A percentile compares a stretch with the other conserved stretches of the same genome.
Conservation (phyloP, 2,113 vertebrate genomes). For the Neolamprologus ventralis region DNA sequence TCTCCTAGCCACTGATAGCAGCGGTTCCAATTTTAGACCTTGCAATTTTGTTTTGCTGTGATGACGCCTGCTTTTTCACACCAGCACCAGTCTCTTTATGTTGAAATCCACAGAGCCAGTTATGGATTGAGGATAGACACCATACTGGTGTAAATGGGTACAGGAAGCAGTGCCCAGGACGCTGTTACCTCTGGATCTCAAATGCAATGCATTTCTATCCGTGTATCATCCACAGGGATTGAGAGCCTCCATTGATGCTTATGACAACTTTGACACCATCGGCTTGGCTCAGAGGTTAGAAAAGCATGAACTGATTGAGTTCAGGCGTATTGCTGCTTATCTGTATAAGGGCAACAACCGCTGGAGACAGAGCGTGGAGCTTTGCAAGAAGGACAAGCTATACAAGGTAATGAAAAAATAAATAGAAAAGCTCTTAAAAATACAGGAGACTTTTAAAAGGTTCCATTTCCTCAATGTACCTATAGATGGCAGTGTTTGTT, state of each 20-base stretch:
- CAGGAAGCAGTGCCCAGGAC: neutral
- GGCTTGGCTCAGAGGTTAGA: constrained; percentile 82
- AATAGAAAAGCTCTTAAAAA: neutral
- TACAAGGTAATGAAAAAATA: constrained; percentile 74
- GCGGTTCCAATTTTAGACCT: neutral
- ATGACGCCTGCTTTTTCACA: neutral
- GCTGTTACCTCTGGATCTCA: neutral
- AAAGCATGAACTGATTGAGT: constrained; percentile 86
- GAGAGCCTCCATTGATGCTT: constrained; percentile 84
- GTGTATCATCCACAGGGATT: constrained; percentile 69
- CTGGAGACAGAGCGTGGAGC: constrained; percentile 90
- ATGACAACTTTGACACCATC: constrained; percentile 88
- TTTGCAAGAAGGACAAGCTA: constrained; percentile 88
- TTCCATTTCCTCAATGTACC: neutral
- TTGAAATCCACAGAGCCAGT: neutral
- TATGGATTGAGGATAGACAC: neutral
- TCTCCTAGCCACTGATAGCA: neutral
- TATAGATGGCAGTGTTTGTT: constrained; percentile 3
- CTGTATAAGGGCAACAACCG: constrained; percentile 86
- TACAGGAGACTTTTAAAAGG: neutral
- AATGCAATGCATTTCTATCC: neutral
- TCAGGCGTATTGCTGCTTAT: constrained; percentile 84
- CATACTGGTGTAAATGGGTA: neutral
- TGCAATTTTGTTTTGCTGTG: neutral
- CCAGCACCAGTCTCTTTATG: neutral